Conservation (phyloP, 2,888 invertebrate species). For the Amorpha juglandis region DNA sequence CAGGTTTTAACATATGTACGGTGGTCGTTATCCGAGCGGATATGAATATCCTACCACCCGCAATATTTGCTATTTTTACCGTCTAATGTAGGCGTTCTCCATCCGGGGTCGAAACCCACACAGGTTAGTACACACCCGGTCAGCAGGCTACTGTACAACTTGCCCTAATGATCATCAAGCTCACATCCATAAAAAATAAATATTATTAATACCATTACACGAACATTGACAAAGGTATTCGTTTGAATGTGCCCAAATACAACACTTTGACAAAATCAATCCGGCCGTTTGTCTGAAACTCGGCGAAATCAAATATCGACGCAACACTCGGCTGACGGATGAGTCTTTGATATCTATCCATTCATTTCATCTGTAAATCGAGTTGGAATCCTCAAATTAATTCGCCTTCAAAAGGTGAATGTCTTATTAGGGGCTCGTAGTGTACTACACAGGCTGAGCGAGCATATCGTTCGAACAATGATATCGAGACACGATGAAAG, state of each 20-base stretch:
- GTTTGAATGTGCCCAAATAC: too few species aligned
- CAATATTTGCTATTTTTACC: too few species aligned
- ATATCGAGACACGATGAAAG: constrained; percentile 37
- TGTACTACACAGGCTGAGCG: constrained; percentile 32
- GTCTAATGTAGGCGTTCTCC: too few species aligned
- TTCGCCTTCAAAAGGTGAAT: constrained; percentile 54
- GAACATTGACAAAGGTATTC: constrained; percentile 35
- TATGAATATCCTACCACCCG: too few species aligned
- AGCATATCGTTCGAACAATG: constrained; percentile 36
- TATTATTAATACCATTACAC: constrained; percentile 44
- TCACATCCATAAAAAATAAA: neutral
- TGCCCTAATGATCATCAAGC: neutral
- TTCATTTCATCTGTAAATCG: constrained; percentile 56
- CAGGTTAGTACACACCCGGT: too few species aligned
- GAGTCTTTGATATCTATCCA: constrained; percentile 54
- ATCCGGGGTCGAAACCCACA: too few species aligned
- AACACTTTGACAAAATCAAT: constrained; percentile 49
- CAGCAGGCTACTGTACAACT: too few species aligned
- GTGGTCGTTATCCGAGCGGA: too few species aligned
- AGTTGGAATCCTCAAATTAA: constrained; percentile 58
- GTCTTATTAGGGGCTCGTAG: constrained; percentile 37
- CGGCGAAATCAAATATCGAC: constrained; percentile 55
- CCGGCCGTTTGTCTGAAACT: constrained; percentile 41
- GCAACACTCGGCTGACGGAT: constrained; percentile 44
- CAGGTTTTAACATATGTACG: too few species aligned